Percentiles rank a stretch among this genome's conserved stretches.
Conservation (phyloP, 2,888 invertebrate genomes). For the Coleophora flavipennella region DNA sequence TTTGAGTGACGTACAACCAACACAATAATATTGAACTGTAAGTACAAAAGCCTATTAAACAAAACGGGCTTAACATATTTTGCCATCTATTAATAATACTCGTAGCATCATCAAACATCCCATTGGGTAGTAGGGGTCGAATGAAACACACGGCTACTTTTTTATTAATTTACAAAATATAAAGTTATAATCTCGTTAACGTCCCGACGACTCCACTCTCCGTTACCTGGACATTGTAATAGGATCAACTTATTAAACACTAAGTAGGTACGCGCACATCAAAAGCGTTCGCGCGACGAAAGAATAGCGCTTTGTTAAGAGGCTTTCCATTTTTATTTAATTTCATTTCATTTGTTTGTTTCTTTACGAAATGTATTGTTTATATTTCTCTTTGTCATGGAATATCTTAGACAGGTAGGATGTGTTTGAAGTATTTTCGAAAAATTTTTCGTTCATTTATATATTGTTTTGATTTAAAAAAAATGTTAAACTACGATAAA, state of each 20-base stretch:
- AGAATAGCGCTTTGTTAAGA: conserved; percentile 59
- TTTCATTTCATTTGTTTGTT: conserved; percentile 25
- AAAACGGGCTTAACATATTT: conserved; percentile 2
- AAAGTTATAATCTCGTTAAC: conserved; percentile 72
- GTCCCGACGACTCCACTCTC: conserved; percentile 54
- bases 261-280: conserved; percentile 73
- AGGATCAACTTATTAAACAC: conserved; percentile 73
- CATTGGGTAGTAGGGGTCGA: conserved; percentile 24
- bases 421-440: no score
- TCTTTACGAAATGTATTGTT: conserved; percentile 18
- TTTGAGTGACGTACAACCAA: no score
- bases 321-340: conserved; percentile 34
- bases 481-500: no score
- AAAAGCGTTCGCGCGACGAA: conserved; percentile 56
- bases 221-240: conserved; percentile 70
- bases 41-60: conserved; percentile 5
- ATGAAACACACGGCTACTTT: conserved; percentile 47
- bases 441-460: no score
- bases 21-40: no score
- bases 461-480: no score
- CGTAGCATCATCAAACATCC: no score
- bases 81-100: neutral
- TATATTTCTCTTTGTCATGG: neutral
- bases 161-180: conserved; percentile 70
- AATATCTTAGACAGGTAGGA: no score